phyloP scores from a whole-genome alignment of 2,888 invertebrate genomes.

The Pandemis corylana region DNA sequence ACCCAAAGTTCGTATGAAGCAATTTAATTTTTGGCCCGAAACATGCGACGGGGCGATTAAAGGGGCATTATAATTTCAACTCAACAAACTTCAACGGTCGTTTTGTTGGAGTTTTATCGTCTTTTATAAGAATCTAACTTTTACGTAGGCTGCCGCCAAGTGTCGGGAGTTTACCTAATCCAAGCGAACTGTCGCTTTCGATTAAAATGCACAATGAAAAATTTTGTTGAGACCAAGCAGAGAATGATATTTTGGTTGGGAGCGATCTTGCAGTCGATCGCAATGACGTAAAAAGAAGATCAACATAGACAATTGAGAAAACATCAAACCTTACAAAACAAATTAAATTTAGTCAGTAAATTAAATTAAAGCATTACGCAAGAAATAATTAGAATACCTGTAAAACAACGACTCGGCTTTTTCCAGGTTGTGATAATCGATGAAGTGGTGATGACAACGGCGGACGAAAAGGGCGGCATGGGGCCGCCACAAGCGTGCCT shows the following conservation, averaged over 20 bases:
- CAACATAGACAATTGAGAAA: no score
- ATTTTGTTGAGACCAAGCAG: neutral
- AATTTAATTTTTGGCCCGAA: slow-evolving; percentile 64
- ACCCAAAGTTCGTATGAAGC: slow-evolving; percentile 59
- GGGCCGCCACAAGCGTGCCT: slow-evolving; percentile 91
- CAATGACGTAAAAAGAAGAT: no score
- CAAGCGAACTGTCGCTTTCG: neutral
- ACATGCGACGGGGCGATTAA: slow-evolving; percentile 75
- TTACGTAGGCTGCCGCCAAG: slow-evolving; percentile 1
- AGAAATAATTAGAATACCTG: neutral
- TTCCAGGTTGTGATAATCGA: slow-evolving; percentile 95
- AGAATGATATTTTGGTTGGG: neutral
- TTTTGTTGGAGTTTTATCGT: slow-evolving; percentile 36
- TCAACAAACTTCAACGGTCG: slow-evolving; percentile 46
- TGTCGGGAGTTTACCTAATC: slow-evolving; percentile 12
- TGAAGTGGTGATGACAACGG: slow-evolving; percentile 91
- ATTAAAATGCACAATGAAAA: neutral
- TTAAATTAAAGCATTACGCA: no score
- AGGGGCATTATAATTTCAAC: slow-evolving; percentile 67
- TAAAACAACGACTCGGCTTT: neutral
- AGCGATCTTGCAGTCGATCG: no score
- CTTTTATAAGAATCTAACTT: slow-evolving; percentile 20
- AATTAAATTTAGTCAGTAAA: no score
- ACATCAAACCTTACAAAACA: no score
- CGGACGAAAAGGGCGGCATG: slow-evolving; percentile 89